Evolutionary conservation across 2,113 vertebrate genomes (phyloP), one percentile per base, ranked within the genome.

Genomic region (Rostratula benghalensis): DNA sequence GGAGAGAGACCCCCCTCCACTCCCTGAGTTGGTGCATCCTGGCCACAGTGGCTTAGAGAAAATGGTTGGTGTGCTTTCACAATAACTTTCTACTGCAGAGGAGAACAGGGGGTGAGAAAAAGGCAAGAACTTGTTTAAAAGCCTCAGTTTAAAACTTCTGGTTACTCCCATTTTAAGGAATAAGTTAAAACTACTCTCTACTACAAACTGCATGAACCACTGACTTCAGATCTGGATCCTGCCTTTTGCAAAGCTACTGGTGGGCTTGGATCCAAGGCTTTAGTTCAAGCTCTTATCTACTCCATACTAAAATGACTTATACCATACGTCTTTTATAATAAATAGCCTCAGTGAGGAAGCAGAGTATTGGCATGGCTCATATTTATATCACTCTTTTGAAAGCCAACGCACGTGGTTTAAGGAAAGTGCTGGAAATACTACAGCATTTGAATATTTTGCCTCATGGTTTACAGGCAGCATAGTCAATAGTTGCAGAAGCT

Each of bases 171-270:
- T 64, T 89, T 81, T 81, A 83, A 37, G 24, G 23, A 78, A 31
- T 46, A 95, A 87, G 67, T 85, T 90, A 83, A 94, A 96, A 86
- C 43, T 30, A 43, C 37, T 69, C 64, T 77, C 46, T 71, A 41
- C 51, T 41, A 94, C 48, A 74, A 95, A 83, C 69, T n/a, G 17
- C 30, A 19, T 77, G 70, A 96, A 89, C 74, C 54, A 64, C 59
- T 68, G 73, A 79, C 57, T 92, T 92, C 61, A 83, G 64, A 89
- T 91, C 50, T 82, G 51, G 73, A 86, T 89, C 68, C 64, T 65
- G 80, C 30, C 74, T 77, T 94, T 77, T 12, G 33, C 59, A 90
- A 93, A 94, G 82, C 90, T 94, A 82, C 86, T 88, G 85, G 75
- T 64, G 51, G 69, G 94, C 75, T 48, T 59, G 43, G 78, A 91